Evolutionary conservation across 2,797 vertebrate genomes (phyloP).

Genomic region (Morus bassanus): DNA sequence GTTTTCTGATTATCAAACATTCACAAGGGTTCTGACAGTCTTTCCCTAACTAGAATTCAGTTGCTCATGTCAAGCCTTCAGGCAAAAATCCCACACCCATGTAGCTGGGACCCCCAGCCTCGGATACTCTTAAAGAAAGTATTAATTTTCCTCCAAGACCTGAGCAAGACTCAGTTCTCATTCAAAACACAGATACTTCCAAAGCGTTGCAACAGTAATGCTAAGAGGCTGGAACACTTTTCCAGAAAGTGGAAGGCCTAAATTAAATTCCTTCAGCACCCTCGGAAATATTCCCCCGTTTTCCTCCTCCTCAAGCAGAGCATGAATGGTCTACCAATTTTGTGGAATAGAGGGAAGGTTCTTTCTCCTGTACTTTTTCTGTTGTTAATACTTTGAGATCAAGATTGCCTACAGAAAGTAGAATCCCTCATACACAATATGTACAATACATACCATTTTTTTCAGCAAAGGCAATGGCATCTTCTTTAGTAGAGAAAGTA

Average conservation of each 20-base stretch:
- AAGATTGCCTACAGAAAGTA: neutral
- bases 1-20: neutral
- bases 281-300: neutral
- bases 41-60: neutral
- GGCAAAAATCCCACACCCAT: neutral
- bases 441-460: constrained; percentile 87
- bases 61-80: neutral
- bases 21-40: neutral
- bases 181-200: neutral
- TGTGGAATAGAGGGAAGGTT: neutral
- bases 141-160: neutral
- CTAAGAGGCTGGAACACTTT: neutral
- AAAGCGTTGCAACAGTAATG: neutral
- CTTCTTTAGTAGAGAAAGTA: constrained; percentile 88
- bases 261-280: neutral
- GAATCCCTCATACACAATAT: neutral
- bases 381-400: neutral
- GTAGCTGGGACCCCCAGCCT: neutral
- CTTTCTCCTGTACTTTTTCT: neutral
- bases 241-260: neutral
- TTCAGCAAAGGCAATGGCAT: constrained; percentile 92
- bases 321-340: neutral
- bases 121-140: neutral
- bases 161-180: neutral
- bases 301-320: neutral